Conservation (phyloP, 2,113 vertebrate species). For the Bostrychus sinensis region DNA sequence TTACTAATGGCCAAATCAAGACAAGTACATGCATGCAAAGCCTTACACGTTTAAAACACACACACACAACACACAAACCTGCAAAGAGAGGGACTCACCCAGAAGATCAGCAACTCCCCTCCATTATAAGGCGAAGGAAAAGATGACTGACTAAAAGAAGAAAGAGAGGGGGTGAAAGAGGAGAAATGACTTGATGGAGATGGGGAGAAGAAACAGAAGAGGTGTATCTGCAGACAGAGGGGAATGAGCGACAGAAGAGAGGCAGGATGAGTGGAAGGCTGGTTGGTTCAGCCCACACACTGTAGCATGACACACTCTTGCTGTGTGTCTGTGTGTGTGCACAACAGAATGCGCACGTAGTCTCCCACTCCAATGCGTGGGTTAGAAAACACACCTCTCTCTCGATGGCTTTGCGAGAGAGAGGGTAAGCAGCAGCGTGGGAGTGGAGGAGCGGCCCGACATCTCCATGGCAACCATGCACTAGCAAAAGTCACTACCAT, state of each 20-base stretch:
- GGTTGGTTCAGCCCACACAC: conserved; percentile 73
- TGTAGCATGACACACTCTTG: conserved; percentile 67
- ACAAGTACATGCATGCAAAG: background rate
- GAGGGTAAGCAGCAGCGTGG: conserved; percentile 63
- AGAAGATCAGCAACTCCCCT: conserved; percentile 62
- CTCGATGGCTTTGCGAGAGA: conserved; percentile 23
- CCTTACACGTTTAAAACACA: conserved; percentile 26
- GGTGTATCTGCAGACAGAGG: conserved; percentile 51
- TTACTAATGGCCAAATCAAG: conserved; percentile 35
- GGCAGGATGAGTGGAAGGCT: conserved; percentile 69
- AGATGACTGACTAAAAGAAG: conserved; percentile 43
- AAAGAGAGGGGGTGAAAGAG: conserved; percentile 13
- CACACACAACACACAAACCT: conserved; percentile 19
- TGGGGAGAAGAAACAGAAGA: conserved; percentile 39
- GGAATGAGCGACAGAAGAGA: conserved; percentile 32
- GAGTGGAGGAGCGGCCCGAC: conserved; percentile 69
- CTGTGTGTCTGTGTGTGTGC: conserved; percentile 28
- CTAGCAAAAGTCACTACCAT: conserved; percentile 11
- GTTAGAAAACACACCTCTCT: conserved; percentile 75
- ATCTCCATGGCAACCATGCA: conserved; percentile 61
- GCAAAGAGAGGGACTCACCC: conserved; percentile 68
- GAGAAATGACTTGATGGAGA: conserved; percentile 33
- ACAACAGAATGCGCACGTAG: conserved; percentile 42
- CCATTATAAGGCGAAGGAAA: conserved; percentile 64
- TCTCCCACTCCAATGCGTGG: conserved; percentile 78